Evolutionary conservation across 30 jellyfish, hydroid and myxozoan species (phyloP), one percentile per base, ranked within the genome.

Genomic region (Hydra vulgaris): DNA sequence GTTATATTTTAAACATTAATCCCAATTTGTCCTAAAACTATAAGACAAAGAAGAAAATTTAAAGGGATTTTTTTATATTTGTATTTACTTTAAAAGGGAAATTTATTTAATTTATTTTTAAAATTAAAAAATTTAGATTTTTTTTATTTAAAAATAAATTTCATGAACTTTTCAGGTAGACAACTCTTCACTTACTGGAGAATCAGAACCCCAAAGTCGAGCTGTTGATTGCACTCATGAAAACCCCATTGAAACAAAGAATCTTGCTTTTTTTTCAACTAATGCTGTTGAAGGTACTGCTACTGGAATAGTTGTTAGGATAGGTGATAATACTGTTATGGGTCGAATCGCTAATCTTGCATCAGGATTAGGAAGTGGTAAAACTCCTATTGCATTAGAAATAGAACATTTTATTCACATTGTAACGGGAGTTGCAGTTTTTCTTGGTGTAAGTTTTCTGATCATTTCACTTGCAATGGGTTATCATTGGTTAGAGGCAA

Each of bases 201-300:
- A 95, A 66, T 88, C 97, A 23, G 99, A 95, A 68, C 98, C 99
- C 17, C 99, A 95, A 77, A 80, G 86, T 21, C 85, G 99, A 53
- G 79, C 78, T 55, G 88, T 79, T 12, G 99, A 95, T 66, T 89
- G 95, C 77, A 67, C 99, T 20, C 66, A 82, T 70, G 98, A 89
- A 1, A 95, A 89, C 73, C 97, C 96, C 0, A 27, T 89, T 73
- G 98, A 95, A 82, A 89, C 99, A 17, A 87, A 86, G 24, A 95
- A 95, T 71, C 40, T 88, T 83, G 99, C 97, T 19, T 88, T 95
- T 72, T 88, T 90, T 84, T 95, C 96, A 17, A 95, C 99, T 12
- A 93, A 93, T 84, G 96, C 96, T 19, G 99, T 95, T 16, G 99
- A 95, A 71, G 99, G 99, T 23, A 89, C 97, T 0, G 98, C 96